Evolutionary conservation across 2,113 vertebrate genomes (phyloP).

Genomic region (Trogon melanurus): DNA sequence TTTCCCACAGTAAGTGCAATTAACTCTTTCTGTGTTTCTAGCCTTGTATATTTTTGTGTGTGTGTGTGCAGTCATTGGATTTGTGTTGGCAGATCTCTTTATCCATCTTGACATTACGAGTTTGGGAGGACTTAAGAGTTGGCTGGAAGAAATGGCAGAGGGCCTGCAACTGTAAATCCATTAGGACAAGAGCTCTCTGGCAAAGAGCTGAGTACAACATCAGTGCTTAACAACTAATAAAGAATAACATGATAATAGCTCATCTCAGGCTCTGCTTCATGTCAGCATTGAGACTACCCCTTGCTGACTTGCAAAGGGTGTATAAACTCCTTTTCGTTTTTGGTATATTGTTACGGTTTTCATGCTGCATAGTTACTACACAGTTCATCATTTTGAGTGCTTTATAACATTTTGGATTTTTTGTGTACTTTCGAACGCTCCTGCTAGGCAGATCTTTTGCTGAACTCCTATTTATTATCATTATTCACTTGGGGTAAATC

Average conservation of each 20-base stretch:
- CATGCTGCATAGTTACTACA: neutral
- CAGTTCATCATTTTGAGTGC: neutral
- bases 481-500: neutral
- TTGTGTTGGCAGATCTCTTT: constrained; percentile 5
- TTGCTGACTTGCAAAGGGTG: neutral
- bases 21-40: constrained; percentile 7
- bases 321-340: neutral
- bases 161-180: neutral
- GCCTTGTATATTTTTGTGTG: neutral
- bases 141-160: constrained; percentile 23
- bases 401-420: neutral
- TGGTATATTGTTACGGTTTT: neutral
- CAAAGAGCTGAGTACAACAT: neutral
- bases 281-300: neutral
- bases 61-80: neutral
- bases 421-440: neutral
- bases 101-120: neutral
- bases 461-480: neutral
- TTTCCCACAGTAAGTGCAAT: neutral
- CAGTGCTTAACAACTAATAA: constrained; percentile 8
- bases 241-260: neutral
- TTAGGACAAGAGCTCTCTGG: neutral
- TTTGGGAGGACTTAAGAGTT: constrained; percentile 13
- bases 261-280: neutral
- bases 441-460: neutral